phyloP scores from a whole-genome alignment of 2,113 vertebrate genomes.

The Sinocyclocheilus maitianheensis region DNA sequence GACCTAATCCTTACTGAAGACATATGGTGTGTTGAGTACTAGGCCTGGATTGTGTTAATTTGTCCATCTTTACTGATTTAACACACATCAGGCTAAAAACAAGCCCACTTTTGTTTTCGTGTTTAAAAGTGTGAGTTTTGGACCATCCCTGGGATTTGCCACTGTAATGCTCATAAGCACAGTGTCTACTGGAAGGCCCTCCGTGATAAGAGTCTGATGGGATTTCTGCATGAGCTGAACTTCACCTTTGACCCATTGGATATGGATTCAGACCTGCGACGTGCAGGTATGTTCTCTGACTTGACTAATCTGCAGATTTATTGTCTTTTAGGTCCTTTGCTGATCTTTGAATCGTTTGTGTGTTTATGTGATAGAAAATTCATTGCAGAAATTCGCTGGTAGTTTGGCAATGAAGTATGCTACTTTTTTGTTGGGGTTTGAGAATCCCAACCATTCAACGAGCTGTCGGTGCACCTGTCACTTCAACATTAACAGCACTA shows the following conservation, averaged over 20 bases:
- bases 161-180: constrained; percentile 86
- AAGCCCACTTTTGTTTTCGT: not conserved
- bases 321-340: not conserved
- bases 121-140: constrained; percentile 76
- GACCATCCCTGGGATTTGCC: constrained; percentile 69
- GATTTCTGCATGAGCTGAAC: constrained; percentile 75
- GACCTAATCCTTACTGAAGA: not conserved
- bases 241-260: constrained; percentile 77
- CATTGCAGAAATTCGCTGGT: constrained; percentile 65
- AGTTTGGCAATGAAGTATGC: constrained; percentile 67
- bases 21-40: not conserved
- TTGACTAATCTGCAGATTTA: not conserved
- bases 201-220: constrained; percentile 68
- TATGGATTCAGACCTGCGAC: constrained; percentile 76
- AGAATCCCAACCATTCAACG: rapidly evolving
- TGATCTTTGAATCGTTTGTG: not conserved
- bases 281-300: constrained; percentile 68
- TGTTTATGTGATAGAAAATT: constrained; percentile 61
- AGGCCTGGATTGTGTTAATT: not conserved
- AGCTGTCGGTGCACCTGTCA: constrained; percentile 53
- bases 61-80: not conserved
- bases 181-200: constrained; percentile 79
- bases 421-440: constrained; percentile 62
- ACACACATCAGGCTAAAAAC: not conserved
- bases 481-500: not conserved